phyloP scores from a whole-genome alignment of 2,797 vertebrate species.

The Bovichtus variegatus region DNA sequence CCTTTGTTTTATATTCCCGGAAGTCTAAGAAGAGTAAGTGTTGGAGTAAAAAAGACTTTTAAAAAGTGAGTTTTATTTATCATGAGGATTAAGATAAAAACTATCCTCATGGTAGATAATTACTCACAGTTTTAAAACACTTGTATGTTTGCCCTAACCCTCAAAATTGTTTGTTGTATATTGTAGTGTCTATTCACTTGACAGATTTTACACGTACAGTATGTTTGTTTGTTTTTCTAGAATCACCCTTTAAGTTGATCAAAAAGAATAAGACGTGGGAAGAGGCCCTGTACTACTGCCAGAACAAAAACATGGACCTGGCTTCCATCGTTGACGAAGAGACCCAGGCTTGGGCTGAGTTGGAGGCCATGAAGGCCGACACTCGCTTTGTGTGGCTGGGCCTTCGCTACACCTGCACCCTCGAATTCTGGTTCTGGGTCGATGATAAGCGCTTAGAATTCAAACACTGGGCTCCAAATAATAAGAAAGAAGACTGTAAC shows the following conservation, averaged over 20 bases:
- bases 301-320: slow-evolving; percentile 27
- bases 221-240: background rate
- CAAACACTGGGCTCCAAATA: slow-evolving; percentile 6
- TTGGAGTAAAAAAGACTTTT: background rate
- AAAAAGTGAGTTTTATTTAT: background rate
- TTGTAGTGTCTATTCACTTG: background rate
- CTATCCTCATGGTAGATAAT: background rate
- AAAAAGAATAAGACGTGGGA: slow-evolving; percentile 35
- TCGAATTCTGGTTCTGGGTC: slow-evolving; percentile 72
- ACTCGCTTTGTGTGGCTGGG: slow-evolving; percentile 61
- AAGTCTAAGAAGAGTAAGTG: background rate
- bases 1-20: background rate
- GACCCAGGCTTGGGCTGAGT: slow-evolving; percentile 24
- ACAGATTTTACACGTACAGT: background rate
- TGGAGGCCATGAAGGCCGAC: slow-evolving; percentile 9
- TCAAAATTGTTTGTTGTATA: background rate
- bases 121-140: background rate
- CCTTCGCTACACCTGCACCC: slow-evolving; percentile 59
- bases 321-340: slow-evolving; percentile 41
- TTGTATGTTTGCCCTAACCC: background rate
- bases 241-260: slow-evolving; percentile 40
- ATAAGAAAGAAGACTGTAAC: background rate
- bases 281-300: slow-evolving; percentile 58
- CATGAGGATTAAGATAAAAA: too few relatives aligned
- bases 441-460: background rate